phyloP scores from a whole-genome alignment of 2,113 vertebrate genomes.

The Oceanodroma tethys region DNA sequence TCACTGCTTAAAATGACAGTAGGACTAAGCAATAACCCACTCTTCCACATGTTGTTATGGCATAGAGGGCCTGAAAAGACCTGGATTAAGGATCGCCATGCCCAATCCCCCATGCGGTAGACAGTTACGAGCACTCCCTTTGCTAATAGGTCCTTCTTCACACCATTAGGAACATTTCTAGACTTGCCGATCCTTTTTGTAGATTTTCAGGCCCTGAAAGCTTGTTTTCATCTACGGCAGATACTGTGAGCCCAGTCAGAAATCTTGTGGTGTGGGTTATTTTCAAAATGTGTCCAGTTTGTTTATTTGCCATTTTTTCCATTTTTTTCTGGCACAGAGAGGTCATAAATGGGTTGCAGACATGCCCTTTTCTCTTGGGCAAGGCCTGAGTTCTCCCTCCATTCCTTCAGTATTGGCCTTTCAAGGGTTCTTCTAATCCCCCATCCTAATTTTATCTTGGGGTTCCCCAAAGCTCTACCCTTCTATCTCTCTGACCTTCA shows the following conservation, averaged over 20 bases:
- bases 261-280: neutral
- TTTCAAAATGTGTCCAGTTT: neutral
- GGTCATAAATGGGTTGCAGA: neutral
- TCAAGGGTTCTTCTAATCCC: neutral
- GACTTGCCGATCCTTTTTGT: neutral
- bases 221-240: neutral
- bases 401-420: neutral
- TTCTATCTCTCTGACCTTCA: neutral
- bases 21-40: neutral
- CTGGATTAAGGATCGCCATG: neutral
- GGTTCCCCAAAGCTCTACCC: neutral
- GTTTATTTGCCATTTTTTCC: neutral
- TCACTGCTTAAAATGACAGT: neutral
- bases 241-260: neutral
- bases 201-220: neutral
- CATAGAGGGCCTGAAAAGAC: neutral
- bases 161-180: neutral
- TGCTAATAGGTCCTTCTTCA: neutral
- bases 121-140: neutral
- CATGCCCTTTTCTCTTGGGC: neutral
- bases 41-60: neutral
- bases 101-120: accelerated
- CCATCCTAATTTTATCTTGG: neutral
- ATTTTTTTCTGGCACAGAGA: neutral
- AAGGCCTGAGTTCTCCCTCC: neutral